Percentiles rank a stretch among this genome's conserved stretches.
Conservation (phyloP, 2,797 vertebrate genomes). For the Enteromius unitaeniatus region DNA sequence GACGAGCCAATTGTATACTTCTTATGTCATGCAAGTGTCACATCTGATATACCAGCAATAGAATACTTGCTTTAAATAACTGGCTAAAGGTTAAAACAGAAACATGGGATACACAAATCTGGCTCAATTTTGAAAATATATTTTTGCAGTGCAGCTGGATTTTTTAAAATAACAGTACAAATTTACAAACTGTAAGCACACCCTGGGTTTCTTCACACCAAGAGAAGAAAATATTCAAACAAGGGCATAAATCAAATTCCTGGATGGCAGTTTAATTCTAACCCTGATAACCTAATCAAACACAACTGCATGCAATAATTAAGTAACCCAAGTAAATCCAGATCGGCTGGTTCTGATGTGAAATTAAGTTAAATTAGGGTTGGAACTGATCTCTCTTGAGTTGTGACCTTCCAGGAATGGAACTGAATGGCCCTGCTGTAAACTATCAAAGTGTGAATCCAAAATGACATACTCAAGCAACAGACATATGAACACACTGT, state of each 20-base stretch:
- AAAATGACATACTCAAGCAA: slow-evolving; percentile 19
- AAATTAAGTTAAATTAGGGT: not conserved
- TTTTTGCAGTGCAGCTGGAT: not conserved
- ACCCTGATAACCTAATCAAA: not conserved
- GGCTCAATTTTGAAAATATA: not conserved
- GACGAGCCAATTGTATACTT: not conserved
- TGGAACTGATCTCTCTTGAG: not conserved
- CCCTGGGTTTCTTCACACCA: not conserved
- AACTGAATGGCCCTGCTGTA: not conserved
- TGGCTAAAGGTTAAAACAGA: not conserved
- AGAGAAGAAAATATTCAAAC: not conserved
- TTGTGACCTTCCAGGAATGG: not conserved
- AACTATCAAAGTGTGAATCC: not conserved
- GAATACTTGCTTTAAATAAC: slow-evolving; percentile 3
- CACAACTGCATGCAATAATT: not conserved
- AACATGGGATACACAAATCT: not conserved
- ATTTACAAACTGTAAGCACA: not conserved
- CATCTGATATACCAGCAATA: not conserved
- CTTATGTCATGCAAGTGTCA: not conserved
- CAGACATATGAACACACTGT: not conserved
- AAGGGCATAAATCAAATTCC: not conserved
- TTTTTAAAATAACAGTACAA: not conserved
- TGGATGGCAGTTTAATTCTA: not conserved
- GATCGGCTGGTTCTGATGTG: not conserved
- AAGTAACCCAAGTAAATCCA: not conserved